Evolutionary conservation across 2,888 invertebrate genomes (phyloP), one percentile per base, ranked within the genome.

Genomic region (Epinotia nisella): DNA sequence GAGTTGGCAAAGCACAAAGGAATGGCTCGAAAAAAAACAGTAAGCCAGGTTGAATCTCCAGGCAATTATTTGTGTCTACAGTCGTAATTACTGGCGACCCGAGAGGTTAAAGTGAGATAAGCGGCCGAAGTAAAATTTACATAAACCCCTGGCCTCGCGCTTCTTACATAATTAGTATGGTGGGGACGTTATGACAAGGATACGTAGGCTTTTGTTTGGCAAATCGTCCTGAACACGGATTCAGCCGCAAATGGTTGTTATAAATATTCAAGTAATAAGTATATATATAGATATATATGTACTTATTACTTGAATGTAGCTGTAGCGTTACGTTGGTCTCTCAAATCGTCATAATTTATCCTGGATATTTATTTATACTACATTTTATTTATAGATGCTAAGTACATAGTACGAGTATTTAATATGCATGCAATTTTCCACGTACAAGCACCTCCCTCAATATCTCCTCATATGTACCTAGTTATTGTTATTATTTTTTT

Each of bases 11-110:
- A 60, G 24, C 49, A 65, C 58, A 71, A 71, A 59, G 49, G 62
- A 65, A 62, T 56, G 21, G 35, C 56, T 64, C 45, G 58, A 59
- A 71, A 64, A 64, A 73, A 73, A 56, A 45, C 67, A 19, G 72
- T 68, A 68, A 75, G 77, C 78, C 81, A 78, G 80, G 75, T 79
- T 77, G 81, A 83, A 85, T 85, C 84, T 84, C 83, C 73, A 79
- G 85, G 83, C 85, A 84, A 89, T 89, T 88, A 88, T 85, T 83
- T 82, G 79, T 84, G 82, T 86, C 84, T 87, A 84, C 85, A 82
- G 81, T 75, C 81, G 80, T 86, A 87, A 88, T 89, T 87, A 86
- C 84, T 80, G 78, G 78, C 75, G 80, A 80, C 82, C 79, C 72
- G 72, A 71, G 77, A 77, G 81, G 80, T 80, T 80, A 80, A 76